Base-by-base conservation (phyloP, 2,797 vertebrate genomes). In the Acomys russatus region DNA sequence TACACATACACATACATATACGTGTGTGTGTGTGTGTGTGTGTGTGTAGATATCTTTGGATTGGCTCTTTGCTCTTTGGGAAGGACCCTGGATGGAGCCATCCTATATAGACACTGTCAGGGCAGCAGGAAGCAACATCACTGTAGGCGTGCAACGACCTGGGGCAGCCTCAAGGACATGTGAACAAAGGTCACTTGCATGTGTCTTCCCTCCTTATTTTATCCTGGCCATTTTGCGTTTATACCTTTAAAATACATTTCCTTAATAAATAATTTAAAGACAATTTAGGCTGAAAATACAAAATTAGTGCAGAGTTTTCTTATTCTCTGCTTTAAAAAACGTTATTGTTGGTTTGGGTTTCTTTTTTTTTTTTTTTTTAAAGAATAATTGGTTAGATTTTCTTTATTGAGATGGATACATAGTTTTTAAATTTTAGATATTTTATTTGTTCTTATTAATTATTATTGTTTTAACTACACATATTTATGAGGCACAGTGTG, bases 381-480 rank as follows among this genome's bases (percentile, higher is more conserved):
- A 51, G 51, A 5, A 73, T 83, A 15, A 91, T 85, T 74, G 83
- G 20, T 6, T 76, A 74, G 44, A 23, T 92, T 71, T 94, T 89
- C 54, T 92, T 90, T 59, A 76, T 61, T 51, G 38, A 68, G 54
- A 88, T 51, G 66, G 14, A 56, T 38, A 2, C 30, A 22, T 61
- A 17, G 35, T 38, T 78, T 54, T 49, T 59, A 66, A 56, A 59
- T 56, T 56, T 82, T 82, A 68, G 78, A 54, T 20, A 74, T 83
- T 93, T 68, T 33, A 59, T 79, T 74, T 84, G 30, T 33, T 63
- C 64, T 76, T 77, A 54, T 22, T 49, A 74, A 64, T 68, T 90
- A 30, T 94, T 68, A 56, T 77, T 70, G 25, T 74, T 84, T 94
- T 74, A 49, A 84, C 44, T 85, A 38, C 54, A 35, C 51, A 68